phyloP scores from a whole-genome alignment of 2,888 invertebrate genomes.

The Polyommatus icarus region DNA sequence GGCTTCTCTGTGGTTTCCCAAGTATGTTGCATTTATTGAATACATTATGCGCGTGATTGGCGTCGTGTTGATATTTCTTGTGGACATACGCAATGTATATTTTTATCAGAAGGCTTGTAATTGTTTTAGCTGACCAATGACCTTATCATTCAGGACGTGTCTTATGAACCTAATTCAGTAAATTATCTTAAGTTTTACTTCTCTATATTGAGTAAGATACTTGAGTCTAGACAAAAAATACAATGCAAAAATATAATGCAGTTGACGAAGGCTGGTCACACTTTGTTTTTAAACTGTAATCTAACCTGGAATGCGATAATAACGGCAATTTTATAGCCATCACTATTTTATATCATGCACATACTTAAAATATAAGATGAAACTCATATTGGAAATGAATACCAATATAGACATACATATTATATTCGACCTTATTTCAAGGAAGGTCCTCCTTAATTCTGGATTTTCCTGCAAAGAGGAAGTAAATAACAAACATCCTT shows the following conservation, averaged over 20 bases:
- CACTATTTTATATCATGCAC: too few relatives aligned
- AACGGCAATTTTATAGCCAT: too few relatives aligned
- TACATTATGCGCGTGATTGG: constrained; percentile 12
- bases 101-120: neutral
- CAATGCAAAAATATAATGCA: neutral
- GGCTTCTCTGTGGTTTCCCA: constrained; percentile 52
- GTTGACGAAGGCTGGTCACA: neutral
- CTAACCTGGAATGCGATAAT: too few relatives aligned
- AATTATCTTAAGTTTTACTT: too few relatives aligned
- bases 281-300: too few relatives aligned
- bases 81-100: constrained; percentile 4
- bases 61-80: constrained; percentile 20
- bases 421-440: neutral
- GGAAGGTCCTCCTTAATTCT: neutral
- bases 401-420: neutral
- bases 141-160: neutral
- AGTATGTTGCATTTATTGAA: constrained; percentile 21
- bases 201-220: too few relatives aligned
- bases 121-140: neutral
- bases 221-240: too few relatives aligned
- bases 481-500: neutral
- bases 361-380: too few relatives aligned
- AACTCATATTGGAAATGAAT: neutral
- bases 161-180: neutral
- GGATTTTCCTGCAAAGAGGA: neutral